These are phyloP conservation scores for Hippocampus mohnikei DNA, from an alignment of 2,113 vertebrate species.

Conservation along the genomic window DNA sequence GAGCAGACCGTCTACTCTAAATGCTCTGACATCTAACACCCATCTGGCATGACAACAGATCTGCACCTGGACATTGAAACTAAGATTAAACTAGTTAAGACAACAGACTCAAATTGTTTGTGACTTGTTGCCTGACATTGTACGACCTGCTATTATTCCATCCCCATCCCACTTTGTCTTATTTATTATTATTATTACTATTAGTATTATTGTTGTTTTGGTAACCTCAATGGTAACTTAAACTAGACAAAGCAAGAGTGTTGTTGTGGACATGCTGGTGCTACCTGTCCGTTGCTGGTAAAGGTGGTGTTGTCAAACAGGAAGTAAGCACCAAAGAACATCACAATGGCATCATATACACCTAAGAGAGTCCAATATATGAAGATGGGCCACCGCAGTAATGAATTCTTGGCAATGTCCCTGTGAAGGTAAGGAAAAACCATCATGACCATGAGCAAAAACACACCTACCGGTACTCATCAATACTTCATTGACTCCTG, in stretches of 20 bases:
- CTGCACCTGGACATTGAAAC: background rate
- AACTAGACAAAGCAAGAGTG: background rate
- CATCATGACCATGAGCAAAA: background rate
- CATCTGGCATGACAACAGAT: background rate
- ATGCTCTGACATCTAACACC: background rate
- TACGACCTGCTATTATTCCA: background rate
- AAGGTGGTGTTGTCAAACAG: conserved; percentile 90
- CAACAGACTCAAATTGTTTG: background rate
- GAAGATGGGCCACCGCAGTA: conserved; percentile 88
- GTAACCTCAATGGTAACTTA: background rate
- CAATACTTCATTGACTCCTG: background rate
- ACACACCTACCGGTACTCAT: background rate
- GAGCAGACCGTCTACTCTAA: background rate
- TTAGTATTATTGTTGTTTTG: background rate
- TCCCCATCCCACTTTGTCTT: background rate
- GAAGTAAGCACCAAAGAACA: conserved; percentile 98
- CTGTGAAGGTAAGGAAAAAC: conserved; percentile 58
- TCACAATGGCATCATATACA: conserved; percentile 87
- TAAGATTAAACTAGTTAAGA: background rate
- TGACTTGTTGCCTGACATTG: background rate
- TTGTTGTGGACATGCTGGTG: conserved; percentile 1
- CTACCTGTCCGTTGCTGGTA: conserved; percentile 96
- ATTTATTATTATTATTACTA: background rate
- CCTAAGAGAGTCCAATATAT: conserved; percentile 94
- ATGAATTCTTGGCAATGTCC: conserved; percentile 91